These are phyloP conservation scores for Augiades crinisus DNA, from an alignment of 2,888 invertebrate species.

Conservation along the genomic window DNA sequence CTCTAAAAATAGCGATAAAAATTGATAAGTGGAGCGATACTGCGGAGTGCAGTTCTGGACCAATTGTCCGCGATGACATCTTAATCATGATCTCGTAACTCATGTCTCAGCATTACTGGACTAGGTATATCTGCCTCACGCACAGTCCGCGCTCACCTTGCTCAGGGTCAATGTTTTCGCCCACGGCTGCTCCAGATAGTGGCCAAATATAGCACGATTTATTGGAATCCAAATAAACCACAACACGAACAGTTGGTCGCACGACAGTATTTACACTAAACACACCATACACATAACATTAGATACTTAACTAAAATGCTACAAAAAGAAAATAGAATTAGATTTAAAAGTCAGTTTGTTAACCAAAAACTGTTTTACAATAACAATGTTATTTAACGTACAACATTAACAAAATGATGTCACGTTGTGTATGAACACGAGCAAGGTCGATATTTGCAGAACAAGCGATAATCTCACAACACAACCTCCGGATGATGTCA, in stretches of 20 bases:
- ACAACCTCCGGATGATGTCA: slow-evolving; percentile 66
- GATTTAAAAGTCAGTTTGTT: slow-evolving; percentile 9
- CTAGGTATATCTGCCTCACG: slow-evolving; percentile 22
- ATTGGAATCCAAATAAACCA: slow-evolving; percentile 15
- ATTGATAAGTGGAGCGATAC: slow-evolving; percentile 5
- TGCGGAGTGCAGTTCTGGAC: slow-evolving; percentile 15
- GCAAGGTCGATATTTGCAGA: slow-evolving; percentile 58
- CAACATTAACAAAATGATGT: slow-evolving; percentile 61
- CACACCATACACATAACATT: background rate
- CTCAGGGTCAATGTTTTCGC: slow-evolving; percentile 60
- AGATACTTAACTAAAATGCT: background rate
- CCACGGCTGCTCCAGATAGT: slow-evolving; percentile 45
- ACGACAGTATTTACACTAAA: slow-evolving; percentile 1
- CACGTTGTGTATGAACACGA: slow-evolving; percentile 62
- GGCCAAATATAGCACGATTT: slow-evolving; percentile 30
- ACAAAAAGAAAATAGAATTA: background rate
- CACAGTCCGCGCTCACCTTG: slow-evolving; percentile 58
- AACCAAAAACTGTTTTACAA: slow-evolving; percentile 7
- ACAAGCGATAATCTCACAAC: slow-evolving; percentile 57
- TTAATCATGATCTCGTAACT: slow-evolving; percentile 15
- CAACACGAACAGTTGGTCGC: background rate
- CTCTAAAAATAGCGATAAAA: slow-evolving; percentile 14
- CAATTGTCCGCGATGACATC: slow-evolving; percentile 21
- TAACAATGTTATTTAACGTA: slow-evolving; percentile 39
- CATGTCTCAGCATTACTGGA: slow-evolving; percentile 7